Conservation (phyloP, 2,888 invertebrate genomes). For the Eupithecia pulchellata region DNA sequence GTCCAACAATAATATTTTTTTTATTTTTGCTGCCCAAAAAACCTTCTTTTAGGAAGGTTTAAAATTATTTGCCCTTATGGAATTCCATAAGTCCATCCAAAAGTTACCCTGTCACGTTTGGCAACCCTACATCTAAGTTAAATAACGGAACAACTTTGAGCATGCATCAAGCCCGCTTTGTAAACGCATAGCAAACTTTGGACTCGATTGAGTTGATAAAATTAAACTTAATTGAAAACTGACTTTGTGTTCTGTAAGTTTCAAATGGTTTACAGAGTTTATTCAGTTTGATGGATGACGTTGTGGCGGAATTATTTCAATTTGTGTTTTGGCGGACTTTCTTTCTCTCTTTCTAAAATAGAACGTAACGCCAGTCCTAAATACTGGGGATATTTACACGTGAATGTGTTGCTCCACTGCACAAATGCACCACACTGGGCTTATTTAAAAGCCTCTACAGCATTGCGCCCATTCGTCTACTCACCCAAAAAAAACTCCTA, state of each 20-base stretch:
- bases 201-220: neutral
- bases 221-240: slow-evolving; percentile 11
- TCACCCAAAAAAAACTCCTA: neutral
- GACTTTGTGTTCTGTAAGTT: neutral
- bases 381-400: neutral
- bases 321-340: neutral
- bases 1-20: neutral
- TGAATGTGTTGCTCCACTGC: neutral
- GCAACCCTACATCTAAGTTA: slow-evolving; percentile 17
- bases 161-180: slow-evolving; percentile 16
- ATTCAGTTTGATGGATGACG: neutral
- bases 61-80: no score
- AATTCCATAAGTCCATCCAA: neutral
- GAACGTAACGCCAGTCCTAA: neutral
- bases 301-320: neutral
- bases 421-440: neutral
- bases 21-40: neutral
- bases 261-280: neutral
- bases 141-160: slow-evolving; percentile 12
- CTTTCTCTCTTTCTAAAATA: neutral
- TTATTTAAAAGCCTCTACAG: neutral
- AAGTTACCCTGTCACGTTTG: neutral
- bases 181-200: slow-evolving; percentile 26
- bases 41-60: no score
- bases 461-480: neutral